Percentiles rank a stretch among this genome's conserved stretches.
Evolutionary conservation across 2,888 invertebrate genomes (phyloP).

Genomic region (Schrankia costaestrigalis): DNA sequence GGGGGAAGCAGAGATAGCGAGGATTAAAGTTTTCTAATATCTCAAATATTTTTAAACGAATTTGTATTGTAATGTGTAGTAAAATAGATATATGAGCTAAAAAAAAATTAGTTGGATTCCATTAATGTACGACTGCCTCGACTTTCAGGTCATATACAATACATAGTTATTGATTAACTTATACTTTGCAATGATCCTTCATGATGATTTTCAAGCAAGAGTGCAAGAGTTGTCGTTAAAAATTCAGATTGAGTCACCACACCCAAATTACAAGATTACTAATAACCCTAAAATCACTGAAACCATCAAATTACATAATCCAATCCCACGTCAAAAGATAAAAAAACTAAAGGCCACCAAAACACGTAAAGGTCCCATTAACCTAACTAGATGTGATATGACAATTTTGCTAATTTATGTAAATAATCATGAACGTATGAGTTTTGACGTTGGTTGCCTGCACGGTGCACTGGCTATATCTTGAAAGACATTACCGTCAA

Average conservation of each 20-base stretch:
- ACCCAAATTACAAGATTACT: too few relatives aligned
- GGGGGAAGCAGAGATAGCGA: too few relatives aligned
- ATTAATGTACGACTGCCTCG: too few relatives aligned
- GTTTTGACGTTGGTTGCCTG: slow-evolving; percentile 54
- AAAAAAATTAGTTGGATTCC: too few relatives aligned
- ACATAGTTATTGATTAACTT: too few relatives aligned
- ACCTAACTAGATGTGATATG: slow-evolving; percentile 24
- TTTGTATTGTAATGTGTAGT: not conserved
- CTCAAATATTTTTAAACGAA: not conserved
- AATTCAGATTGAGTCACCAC: too few relatives aligned
- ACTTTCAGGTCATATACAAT: too few relatives aligned
- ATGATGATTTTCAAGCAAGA: too few relatives aligned
- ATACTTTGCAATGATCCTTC: too few relatives aligned
- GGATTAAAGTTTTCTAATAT: not conserved
- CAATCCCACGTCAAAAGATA: slow-evolving; percentile 8
- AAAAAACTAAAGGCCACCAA: slow-evolving; percentile 4
- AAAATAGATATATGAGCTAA: not conserved
- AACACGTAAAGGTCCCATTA: slow-evolving; percentile 12
- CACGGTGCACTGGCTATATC: slow-evolving; percentile 57
- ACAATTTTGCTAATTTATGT: slow-evolving; percentile 28
- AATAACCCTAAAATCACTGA: too few relatives aligned
- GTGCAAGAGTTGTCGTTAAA: too few relatives aligned
- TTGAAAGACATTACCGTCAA: slow-evolving; percentile 60
- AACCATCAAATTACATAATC: slow-evolving; percentile 15
- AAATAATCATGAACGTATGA: slow-evolving; percentile 39